Evolutionary conservation across 2,113 vertebrate genomes (phyloP).

Genomic region (Micronisus gabar): DNA sequence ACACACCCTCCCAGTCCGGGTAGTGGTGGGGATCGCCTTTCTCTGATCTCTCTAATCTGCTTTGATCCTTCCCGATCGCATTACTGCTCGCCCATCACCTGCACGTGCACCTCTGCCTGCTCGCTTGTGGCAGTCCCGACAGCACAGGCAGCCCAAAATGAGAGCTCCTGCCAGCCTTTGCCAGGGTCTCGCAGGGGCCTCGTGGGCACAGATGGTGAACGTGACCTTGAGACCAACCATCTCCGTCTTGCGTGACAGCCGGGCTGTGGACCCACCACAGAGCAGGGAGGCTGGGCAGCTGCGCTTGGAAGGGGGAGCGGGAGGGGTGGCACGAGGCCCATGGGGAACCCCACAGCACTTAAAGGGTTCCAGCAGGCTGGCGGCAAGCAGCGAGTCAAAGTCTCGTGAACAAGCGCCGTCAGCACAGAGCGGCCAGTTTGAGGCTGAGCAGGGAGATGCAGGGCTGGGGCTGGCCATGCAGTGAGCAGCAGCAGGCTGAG

Average conservation of each 20-base stretch:
- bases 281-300: neutral
- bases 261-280: neutral
- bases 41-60: neutral
- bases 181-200: neutral
- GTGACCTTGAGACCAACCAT: neutral
- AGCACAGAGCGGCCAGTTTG: neutral
- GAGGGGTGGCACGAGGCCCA: neutral
- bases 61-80: neutral
- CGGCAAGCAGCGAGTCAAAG: neutral
- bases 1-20: fast-evolving
- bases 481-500: neutral
- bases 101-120: neutral
- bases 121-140: neutral
- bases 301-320: neutral
- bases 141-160: fast-evolving
- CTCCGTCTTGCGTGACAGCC: neutral
- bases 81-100: neutral
- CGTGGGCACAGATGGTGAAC: neutral
- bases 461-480: neutral
- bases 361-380: neutral
- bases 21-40: neutral
- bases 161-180: neutral
- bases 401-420: neutral
- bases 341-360: neutral
- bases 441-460: neutral